Conservation (phyloP, 2,888 invertebrate genomes). For the Sceliomorpha sp. region DNA sequence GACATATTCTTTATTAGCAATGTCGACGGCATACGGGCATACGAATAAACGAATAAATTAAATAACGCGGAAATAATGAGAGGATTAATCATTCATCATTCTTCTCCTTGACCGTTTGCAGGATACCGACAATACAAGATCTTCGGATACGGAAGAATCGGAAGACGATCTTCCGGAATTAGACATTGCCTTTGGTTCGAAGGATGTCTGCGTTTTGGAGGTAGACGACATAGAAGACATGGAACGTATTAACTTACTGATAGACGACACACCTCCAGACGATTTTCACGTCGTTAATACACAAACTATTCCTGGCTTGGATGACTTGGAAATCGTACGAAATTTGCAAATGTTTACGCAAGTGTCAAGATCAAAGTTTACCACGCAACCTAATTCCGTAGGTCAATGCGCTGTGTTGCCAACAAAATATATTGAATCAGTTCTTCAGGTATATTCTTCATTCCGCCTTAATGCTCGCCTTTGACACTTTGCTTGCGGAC, state of each 20-base stretch:
- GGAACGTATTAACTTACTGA: slow-evolving; percentile 87
- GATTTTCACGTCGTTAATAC: slow-evolving; percentile 91
- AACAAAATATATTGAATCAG: slow-evolving; percentile 82
- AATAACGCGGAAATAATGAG: no score
- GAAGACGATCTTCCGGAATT: slow-evolving; percentile 85
- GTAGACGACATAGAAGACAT: slow-evolving; percentile 92
- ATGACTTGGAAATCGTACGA: slow-evolving; percentile 85
- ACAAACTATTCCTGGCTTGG: slow-evolving; percentile 87
- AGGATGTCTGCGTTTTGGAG: slow-evolving; percentile 90
- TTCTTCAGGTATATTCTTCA: slow-evolving; percentile 61
- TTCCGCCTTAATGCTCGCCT: no score
- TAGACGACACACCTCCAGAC: slow-evolving; percentile 87
- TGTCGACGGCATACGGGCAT: no score
- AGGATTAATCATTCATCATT: no score
- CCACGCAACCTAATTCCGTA: slow-evolving; percentile 63
- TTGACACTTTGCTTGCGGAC: no score
- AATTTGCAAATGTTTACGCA: slow-evolving; percentile 93
- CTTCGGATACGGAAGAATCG: slow-evolving; percentile 85
- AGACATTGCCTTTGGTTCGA: slow-evolving; percentile 87
- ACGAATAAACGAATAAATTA: no score
- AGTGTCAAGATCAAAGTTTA: slow-evolving; percentile 84
- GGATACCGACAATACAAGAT: slow-evolving; percentile 76
- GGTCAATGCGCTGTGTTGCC: slow-evolving; percentile 81
- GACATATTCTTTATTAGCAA: no score
- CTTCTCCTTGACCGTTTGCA: no score